Percentiles rank a stretch among this genome's conserved stretches.
Evolutionary conservation across 2,797 vertebrate genomes (phyloP).

Genomic region (Eulemur albifrons): DNA sequence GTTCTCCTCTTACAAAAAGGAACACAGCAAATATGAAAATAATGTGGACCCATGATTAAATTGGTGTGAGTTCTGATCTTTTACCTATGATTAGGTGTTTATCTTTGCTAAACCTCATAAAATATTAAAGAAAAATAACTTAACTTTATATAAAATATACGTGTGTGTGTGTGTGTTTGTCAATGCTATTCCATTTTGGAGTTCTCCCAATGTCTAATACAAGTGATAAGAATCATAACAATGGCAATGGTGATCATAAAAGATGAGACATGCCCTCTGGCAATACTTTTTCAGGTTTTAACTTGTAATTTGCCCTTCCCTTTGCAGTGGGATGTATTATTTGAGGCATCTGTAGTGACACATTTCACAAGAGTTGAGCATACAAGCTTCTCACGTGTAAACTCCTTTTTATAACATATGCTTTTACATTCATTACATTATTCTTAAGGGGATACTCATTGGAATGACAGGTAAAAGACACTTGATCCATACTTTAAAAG

Average conservation of each 20-base stretch:
- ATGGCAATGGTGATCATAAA: not conserved
- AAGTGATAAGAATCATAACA: not conserved
- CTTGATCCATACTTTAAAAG: not conserved
- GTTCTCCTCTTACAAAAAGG: not conserved
- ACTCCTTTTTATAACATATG: not conserved
- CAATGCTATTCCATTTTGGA: too few relatives aligned
- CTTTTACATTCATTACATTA: not conserved
- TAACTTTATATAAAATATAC: not conserved
- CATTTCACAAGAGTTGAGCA: not conserved
- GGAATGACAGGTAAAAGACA: not conserved
- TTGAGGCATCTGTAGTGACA: not conserved
- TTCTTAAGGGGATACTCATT: not conserved
- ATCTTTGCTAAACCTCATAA: not conserved
- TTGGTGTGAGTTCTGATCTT: not conserved
- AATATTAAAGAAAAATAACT: not conserved
- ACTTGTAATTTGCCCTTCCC: not conserved
- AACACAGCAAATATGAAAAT: not conserved
- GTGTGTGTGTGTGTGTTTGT: too few relatives aligned
- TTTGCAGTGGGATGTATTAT: not conserved
- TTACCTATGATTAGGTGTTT: not conserved
- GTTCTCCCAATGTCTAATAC: not conserved
- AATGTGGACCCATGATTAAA: not conserved
- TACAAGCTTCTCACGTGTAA: not conserved
- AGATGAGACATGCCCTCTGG: not conserved
- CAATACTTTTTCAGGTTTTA: not conserved